Evolutionary conservation across 2,888 invertebrate genomes (phyloP).

Genomic region (Hartigia nigra): DNA sequence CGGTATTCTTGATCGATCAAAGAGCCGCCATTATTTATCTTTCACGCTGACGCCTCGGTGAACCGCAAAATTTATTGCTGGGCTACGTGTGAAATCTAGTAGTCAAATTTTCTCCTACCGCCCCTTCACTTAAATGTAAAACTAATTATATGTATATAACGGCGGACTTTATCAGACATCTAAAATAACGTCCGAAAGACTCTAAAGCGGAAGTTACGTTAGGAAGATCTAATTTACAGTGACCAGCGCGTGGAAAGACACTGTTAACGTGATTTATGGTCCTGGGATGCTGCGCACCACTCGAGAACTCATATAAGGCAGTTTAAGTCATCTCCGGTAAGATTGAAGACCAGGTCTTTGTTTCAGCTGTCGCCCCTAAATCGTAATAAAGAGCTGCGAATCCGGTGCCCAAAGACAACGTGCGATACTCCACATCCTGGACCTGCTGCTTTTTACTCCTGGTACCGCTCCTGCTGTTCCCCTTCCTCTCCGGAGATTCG

Average conservation of each 20-base stretch:
- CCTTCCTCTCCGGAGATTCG: constrained; percentile 2
- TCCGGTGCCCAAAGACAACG: constrained; percentile 11
- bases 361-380: constrained; percentile 38
- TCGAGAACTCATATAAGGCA: constrained; percentile 15
- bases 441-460: neutral
- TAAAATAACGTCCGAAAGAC: neutral
- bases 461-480: neutral
- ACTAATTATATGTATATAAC: neutral
- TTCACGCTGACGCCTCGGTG: neutral
- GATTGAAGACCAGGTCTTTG: constrained; percentile 35
- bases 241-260: neutral
- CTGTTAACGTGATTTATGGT: constrained; percentile 9
- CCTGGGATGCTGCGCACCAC: constrained; percentile 3
- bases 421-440: neutral
- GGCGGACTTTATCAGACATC: neutral
- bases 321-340: constrained; percentile 31
- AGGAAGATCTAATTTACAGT: neutral
- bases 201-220: neutral
- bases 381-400: constrained; percentile 26
- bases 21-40: neutral
- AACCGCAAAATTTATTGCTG: neutral
- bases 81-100: neutral
- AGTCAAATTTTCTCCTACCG: neutral
- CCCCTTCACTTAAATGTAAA: neutral
- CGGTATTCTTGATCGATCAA: neutral